These are phyloP conservation scores for Myiotriccus ornatus DNA, from an alignment of 2,797 vertebrate species.

Conservation along the genomic window DNA sequence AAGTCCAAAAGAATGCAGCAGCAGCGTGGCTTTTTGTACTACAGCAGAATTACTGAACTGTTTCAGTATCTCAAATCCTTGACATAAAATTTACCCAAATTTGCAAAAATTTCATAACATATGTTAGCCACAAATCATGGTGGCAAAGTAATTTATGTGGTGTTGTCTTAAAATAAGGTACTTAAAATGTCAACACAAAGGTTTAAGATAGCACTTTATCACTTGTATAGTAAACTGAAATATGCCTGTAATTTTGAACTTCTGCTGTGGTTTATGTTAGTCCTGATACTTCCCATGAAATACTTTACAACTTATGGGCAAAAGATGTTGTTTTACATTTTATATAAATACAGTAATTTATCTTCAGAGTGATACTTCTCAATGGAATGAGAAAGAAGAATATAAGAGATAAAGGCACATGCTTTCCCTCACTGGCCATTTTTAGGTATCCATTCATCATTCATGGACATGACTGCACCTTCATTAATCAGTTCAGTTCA, in stretches of 20 bases:
- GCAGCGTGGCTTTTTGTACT: background rate
- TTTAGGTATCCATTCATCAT: background rate
- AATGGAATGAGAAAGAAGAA: background rate
- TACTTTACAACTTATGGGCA: background rate
- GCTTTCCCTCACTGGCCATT: background rate
- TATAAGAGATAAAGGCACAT: background rate
- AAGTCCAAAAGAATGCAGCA: background rate
- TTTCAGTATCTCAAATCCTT: background rate
- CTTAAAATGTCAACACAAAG: background rate
- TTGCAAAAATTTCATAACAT: background rate
- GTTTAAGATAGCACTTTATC: background rate
- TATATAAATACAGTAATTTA: background rate
- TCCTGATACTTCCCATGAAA: background rate
- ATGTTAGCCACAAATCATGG: background rate
- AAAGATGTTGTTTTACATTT: background rate
- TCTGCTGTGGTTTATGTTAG: background rate
- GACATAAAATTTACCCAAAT: background rate
- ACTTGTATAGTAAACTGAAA: background rate
- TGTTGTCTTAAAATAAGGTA: background rate
- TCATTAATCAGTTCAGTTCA: background rate
- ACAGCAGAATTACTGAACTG: background rate
- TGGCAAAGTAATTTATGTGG: background rate
- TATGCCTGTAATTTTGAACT: background rate
- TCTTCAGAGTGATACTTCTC: background rate
- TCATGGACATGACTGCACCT: background rate